Base-by-base conservation (phyloP, 2,888 invertebrate species). In the Agrochola circellaris region DNA sequence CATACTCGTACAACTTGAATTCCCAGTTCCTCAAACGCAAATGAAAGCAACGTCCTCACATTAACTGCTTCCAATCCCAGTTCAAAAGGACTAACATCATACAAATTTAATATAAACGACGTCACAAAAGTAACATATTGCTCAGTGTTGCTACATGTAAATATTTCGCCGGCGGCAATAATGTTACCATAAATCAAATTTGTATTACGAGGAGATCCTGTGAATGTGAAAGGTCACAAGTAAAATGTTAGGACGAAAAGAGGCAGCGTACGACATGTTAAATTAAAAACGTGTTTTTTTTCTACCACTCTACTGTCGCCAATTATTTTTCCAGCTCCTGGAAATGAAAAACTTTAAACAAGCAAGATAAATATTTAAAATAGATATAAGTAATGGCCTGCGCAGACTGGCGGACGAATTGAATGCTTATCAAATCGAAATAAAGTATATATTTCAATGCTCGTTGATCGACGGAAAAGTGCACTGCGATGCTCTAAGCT, bases 131-230 rank as follows among this genome's bases (percentile, higher is more conserved):
- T 79, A 78, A 65, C 81, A 51, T 62, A 67, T 80, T 80, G 84
- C 62, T 70, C 83, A 60, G 81, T 84, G 67, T 82, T 81, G 80
- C 74, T 74, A 71, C 75, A 74, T 45, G 73, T 75, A 84, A 82
- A 82, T 84, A 84, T 81, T 84, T 71, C 71, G 84, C 45, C 64
- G 61, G 68, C 74, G 42, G 94, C 95, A 83, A 94, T 97, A 3
- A 91, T 96, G 42, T 94, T 98, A 67, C 97, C 98, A 51, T 97
- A 97, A 77, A 89, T 97, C 68, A 98, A 98, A 1, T 97, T 98
- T 87, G 97, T 98, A 77, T 98, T 98, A 11, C 97, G 98, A 88
- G 97, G 98, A 0, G 56, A 75, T 84, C 67, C 68, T 71, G 65
- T 30, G 67, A 64, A 73, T 74, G 62, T 67, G 45, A 71, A 68